A percentile compares a stretch with the other conserved stretches of the same genome.
phyloP scores from a whole-genome alignment of 2,888 invertebrate genomes.

The Caenorhabditis becei region DNA sequence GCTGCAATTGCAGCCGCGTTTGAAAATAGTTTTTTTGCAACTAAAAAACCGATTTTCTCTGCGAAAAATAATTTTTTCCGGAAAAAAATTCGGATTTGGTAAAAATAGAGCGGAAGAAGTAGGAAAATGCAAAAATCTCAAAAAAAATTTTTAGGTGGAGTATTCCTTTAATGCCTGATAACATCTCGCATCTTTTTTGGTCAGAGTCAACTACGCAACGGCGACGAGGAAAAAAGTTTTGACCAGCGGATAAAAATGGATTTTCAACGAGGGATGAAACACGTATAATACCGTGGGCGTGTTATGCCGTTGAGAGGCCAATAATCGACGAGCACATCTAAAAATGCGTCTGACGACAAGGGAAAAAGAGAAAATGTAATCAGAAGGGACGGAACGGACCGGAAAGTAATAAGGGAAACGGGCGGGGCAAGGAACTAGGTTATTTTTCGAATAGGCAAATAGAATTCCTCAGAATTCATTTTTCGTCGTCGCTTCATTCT shows the following conservation, averaged over 20 bases:
- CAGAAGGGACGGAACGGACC: constrained; percentile 6
- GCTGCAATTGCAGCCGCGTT: too few species aligned
- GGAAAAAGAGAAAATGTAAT: constrained; percentile 5
- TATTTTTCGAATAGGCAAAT: not conserved
- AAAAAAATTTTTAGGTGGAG: too few species aligned
- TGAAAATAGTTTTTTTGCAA: too few species aligned
- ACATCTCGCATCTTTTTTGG: not conserved
- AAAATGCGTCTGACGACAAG: constrained; percentile 7
- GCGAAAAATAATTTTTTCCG: too few species aligned
- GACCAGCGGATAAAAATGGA: constrained; percentile 17
- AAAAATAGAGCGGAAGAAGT: too few species aligned
- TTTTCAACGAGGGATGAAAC: constrained; percentile 9
- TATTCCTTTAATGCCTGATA: too few species aligned
- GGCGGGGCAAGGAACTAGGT: not conserved
- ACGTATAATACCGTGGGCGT: constrained; percentile 43
- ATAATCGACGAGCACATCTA: constrained; percentile 40
- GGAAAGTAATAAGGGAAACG: constrained; percentile 9
- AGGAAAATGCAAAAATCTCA: too few species aligned
- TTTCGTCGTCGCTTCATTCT: not conserved
- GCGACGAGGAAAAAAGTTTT: constrained; percentile 16
- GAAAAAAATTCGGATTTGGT: too few species aligned
- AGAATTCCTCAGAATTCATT: constrained; percentile 3
- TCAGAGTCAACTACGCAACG: not conserved
- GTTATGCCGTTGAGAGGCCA: constrained; percentile 25
- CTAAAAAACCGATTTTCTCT: too few species aligned